Evolutionary conservation across 2,888 invertebrate species (phyloP), one percentile per base, ranked within the genome.

Genomic region (Pherbina coryleti): DNA sequence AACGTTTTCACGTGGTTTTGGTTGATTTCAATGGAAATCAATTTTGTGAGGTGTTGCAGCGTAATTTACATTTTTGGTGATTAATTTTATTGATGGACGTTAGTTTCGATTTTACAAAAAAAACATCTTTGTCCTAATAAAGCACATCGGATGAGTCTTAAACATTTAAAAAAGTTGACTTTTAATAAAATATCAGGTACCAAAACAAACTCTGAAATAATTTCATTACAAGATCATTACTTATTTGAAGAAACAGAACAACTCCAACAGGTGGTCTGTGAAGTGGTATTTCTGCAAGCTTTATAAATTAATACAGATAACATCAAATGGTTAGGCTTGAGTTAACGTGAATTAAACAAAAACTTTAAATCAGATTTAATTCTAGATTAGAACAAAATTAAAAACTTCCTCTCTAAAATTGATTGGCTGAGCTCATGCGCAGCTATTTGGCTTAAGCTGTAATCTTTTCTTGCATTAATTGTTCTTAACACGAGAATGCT

Each of bases 21-120:
- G 3, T 11, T 11, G 44, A 51, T 51, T 28, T 28, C 25, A 53
- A 66, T 25, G 25, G 37, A 66, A 25, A 66, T 66, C 55, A 22
- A 17, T 31, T 22, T 37, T 17, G 4, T 81, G 84, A 83, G 84
- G 84, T 84, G 85, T 82, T 82, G 81, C 81, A 79, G 85, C 82
- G 85, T 84, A 85, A 85, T 84, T 82, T 80, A 60, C 79, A 81
- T 79, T 84, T 84, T 81, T 80, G 55, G 79, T 79, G 85, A 85
- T 86, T 83, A 85, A 84, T 84, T 82, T 84, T 81, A 83, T 85
- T 83, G 83, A 82, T 79, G 79, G 80, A 80, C 81, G 83, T 82
- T 81, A 84, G 82, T 82, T 3, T 31, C 31, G 3, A 37, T n/a
- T n/a, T n/a, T n/a, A n/a, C n/a, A n/a, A n/a, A n/a, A n/a, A n/a